Percentiles rank a stretch among this genome's conserved stretches.
Evolutionary conservation across 2,888 invertebrate genomes (phyloP).

Genomic region (Zygothrica quintamaculata): DNA sequence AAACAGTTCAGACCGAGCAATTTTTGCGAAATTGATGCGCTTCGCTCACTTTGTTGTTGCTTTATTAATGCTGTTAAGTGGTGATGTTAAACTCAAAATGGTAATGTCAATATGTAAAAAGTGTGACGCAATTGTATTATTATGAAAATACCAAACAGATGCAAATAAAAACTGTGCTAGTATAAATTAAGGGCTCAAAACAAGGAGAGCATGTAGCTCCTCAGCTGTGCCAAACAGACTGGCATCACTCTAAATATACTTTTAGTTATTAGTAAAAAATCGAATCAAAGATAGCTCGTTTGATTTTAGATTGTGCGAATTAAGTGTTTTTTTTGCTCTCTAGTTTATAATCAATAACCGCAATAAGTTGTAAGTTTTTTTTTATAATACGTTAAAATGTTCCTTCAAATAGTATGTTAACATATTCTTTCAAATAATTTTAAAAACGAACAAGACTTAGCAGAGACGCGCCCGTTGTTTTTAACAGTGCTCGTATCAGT

Average conservation of each 20-base stretch:
- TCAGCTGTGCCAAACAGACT: no score
- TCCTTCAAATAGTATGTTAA: neutral
- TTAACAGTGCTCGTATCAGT: neutral
- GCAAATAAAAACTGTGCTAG: neutral
- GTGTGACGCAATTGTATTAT: constrained; percentile 5
- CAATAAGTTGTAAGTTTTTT: no score
- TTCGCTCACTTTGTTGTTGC: constrained; percentile 55
- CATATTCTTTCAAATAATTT: neutral
- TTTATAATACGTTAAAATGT: neutral
- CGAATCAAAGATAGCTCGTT: no score
- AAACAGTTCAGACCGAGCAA: constrained; percentile 45
- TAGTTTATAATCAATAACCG: no score
- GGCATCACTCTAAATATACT: no score
- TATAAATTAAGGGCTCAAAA: neutral
- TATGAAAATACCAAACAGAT: neutral
- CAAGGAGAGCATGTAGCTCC: no score
- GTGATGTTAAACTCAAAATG: constrained; percentile 46
- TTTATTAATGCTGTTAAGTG: constrained; percentile 37
- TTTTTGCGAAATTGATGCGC: constrained; percentile 60
- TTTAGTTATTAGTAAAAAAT: no score
- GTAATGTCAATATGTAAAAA: constrained; percentile 3
- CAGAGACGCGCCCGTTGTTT: neutral
- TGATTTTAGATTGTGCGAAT: no score
- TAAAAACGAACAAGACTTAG: neutral
- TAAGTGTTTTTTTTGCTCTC: no score